A percentile compares a stretch with the other conserved stretches of the same genome.
Evolutionary conservation across 2,888 invertebrate genomes (phyloP).

Genomic region (Drosophila subquinaria): DNA sequence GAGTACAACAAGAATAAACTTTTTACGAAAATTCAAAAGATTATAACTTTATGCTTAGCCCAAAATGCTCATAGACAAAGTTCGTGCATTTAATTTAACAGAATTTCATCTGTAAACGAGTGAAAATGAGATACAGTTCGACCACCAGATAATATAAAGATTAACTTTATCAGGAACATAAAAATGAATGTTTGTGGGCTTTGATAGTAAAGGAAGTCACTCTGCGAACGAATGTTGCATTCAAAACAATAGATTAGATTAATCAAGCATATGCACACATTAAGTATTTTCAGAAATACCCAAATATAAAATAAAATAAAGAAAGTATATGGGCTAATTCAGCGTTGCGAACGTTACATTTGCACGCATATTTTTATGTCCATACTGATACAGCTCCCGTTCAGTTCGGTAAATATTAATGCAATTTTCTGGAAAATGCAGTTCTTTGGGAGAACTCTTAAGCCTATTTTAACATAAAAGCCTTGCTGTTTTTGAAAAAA

Average conservation of each 20-base stretch:
- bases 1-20: background rate
- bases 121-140: background rate
- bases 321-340: too few species aligned
- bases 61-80: background rate
- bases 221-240: background rate
- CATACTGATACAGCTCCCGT: too few species aligned
- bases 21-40: background rate
- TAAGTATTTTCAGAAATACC: background rate
- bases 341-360: too few species aligned
- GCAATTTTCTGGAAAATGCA: too few species aligned
- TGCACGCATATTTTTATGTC: too few species aligned
- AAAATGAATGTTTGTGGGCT: constrained; percentile 1
- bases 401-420: too few species aligned
- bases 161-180: constrained; percentile 4
- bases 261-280: constrained; percentile 1
- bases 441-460: too few species aligned
- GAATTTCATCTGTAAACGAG: background rate
- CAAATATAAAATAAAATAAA: background rate
- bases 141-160: background rate
- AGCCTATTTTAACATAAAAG: too few species aligned
- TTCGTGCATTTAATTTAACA: background rate
- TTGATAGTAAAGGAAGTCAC: constrained; percentile 3
- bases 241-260: constrained; percentile 24
- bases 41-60: background rate
- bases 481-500: too few species aligned